Base-by-base conservation (phyloP, 1,140 invertebrate species). In the Bombus haemorrhoidalis region DNA sequence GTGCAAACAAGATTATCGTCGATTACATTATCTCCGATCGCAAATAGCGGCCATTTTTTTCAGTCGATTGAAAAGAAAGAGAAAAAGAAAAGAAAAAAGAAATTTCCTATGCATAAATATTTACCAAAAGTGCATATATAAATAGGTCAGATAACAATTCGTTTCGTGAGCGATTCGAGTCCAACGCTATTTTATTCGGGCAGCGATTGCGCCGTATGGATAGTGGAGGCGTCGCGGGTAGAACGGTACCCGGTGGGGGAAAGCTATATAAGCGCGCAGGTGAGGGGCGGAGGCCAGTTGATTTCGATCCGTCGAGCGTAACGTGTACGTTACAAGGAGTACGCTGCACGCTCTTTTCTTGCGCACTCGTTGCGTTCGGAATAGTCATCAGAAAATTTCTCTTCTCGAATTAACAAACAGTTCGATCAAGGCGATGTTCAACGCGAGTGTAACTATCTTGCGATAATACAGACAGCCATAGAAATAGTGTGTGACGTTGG, bases 211-310 rank as follows among this genome's bases (percentile, higher is more conserved):
- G 94, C 92, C 73, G 86, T 76, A 81, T 76, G 75, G 83, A 68
- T 59, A 82, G 85, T 78, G 89, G 90, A 86, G 83, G 89, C 86
- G 89, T 88, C 87, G 72, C 78, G 81, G 76, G 83, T 85, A 85
- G 25, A 84, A 64, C 75, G 57, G 76, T 13, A 39, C 41, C 64
- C 83, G 89, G 89, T 91, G 91, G 91, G 87, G 78, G 89, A 47
- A 86, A 76, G 82, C 80, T 94, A 93, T 94, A 94, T 92, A 90
- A 87, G 47, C 74, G 74, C 82, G 87, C 93, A 93, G 93, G 94
- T 93, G 93, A 93, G 94, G 94, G 94, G 93, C 93, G 93, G 93
- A 92, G 91, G 90, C 92, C 93, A 95, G 94, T 94, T 91, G 92
- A 92, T 92, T 93, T 90, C 87, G 90, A 92, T 91, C 88, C 81